Base-by-base conservation (phyloP, 1,140 invertebrate genomes). In the Brachionus sp. region DNA sequence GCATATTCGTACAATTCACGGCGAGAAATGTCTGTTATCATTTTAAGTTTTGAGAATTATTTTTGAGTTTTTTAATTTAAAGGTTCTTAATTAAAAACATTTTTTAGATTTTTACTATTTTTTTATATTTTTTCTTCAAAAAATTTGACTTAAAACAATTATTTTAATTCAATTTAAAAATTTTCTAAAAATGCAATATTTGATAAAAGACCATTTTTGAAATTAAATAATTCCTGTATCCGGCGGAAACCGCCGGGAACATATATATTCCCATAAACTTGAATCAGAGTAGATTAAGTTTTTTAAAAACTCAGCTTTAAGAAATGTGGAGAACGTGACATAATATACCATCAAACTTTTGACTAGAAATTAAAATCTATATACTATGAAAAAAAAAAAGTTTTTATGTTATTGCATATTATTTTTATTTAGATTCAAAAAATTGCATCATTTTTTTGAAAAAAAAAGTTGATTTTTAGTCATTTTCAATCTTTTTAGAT, bases 381-480 rank as follows among this genome's bases (percentile, higher is more conserved):
- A 62, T 62, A 62, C 23, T 62, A 62, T 4, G 16, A 62, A 62
- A 62, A 62, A 62, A 62, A 62, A 62, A 62, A 62, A n/a, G 23
- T 23, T 62, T 62, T 62, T 23, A 62, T 62, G 53, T 62, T 62
- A 62, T n/a, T 62, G 53, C n/a, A 62, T 62, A 23, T 62, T 62
- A 23, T 62, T 62, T 62, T 62, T 62, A 62, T 62, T 23, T 62
- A 25, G 53, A 19, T 62, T 62, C 5, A 62, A 62, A 62, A 25
- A 62, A 62, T 62, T 62, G 53, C 53, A 25, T 62, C 53, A 62
- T 62, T 62, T 62, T 62, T 62, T 62, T 62, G 23, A 62, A 62
- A 62, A 62, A 62, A 62, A 62, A 62, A 62, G 16, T 62, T 62
- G 53, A 62, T 62, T 62, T 62, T 62, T 62, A 25, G 53, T 62